Conservation (phyloP, 2,888 invertebrate genomes). For the Dasypogon diadema region DNA sequence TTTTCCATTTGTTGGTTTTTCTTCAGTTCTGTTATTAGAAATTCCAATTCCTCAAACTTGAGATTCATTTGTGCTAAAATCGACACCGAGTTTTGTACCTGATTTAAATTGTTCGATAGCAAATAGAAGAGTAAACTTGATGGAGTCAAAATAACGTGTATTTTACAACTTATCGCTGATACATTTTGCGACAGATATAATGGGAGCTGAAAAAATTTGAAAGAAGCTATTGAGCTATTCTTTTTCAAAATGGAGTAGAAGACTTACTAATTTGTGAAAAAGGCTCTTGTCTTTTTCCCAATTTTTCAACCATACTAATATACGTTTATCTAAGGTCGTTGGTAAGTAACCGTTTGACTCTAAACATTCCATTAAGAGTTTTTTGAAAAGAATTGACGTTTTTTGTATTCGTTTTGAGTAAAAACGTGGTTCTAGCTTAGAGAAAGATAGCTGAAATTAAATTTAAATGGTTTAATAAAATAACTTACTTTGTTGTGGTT, state of each 20-base stretch:
- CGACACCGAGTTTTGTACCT: slow-evolving; percentile 4
- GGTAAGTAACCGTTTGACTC: background rate
- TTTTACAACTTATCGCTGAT: background rate
- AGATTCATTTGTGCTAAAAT: background rate
- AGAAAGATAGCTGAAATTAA: background rate
- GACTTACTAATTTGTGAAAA: background rate
- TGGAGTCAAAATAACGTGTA: background rate
- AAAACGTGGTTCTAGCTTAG: background rate
- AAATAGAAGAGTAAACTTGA: background rate
- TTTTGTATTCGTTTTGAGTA: background rate
- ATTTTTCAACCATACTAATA: background rate
- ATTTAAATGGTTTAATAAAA: too few species aligned
- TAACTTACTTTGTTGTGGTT: too few species aligned
- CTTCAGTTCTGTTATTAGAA: background rate
- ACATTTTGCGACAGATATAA: slow-evolving; percentile 12
- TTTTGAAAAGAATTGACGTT: background rate
- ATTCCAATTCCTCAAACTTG: background rate
- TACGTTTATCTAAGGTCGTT: background rate
- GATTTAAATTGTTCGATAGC: slow-evolving; percentile 18
- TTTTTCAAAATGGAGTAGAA: background rate
- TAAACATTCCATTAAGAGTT: background rate
- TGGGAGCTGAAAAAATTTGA: slow-evolving; percentile 20
- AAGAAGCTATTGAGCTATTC: background rate
- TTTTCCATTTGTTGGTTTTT: background rate
- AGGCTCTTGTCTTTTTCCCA: background rate